A percentile compares a stretch with the other conserved stretches of the same genome.
Conservation (phyloP, 2,797 vertebrate genomes). For the Lycodopsis pacificus region DNA sequence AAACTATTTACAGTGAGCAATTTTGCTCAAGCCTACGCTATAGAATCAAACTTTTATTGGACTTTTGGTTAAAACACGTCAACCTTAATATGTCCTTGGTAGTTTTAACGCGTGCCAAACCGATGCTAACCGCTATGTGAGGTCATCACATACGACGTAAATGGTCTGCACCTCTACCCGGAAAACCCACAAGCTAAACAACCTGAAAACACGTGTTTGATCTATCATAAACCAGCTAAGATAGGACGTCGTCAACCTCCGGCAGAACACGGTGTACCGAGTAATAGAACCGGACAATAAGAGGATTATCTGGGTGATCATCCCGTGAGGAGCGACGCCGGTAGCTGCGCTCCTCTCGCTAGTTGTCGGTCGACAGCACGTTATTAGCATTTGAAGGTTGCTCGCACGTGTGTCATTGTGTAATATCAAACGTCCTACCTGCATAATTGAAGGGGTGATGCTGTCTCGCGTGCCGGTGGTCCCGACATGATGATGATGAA, state of each 20-base stretch:
- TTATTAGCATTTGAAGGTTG: background rate
- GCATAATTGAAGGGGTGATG: conserved; percentile 88
- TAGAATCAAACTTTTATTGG: background rate
- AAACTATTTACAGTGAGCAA: background rate
- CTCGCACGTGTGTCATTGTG: background rate
- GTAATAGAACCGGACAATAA: background rate
- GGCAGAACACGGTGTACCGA: no score
- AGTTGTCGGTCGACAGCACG: background rate
- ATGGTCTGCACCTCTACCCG: conserved; percentile 1
- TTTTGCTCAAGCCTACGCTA: rapidly evolving
- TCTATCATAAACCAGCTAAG: no score
- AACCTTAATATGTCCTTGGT: conserved; percentile 48
- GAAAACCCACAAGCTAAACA: background rate
- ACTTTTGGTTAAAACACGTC: background rate
- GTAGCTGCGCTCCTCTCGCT: conserved; percentile 4
- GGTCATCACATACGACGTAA: conserved; percentile 47
- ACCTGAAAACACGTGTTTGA: background rate
- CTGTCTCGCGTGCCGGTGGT: conserved; percentile 36
- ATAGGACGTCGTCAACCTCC: background rate
- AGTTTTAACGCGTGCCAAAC: background rate
- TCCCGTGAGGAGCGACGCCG: conserved; percentile 1
- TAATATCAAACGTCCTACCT: conserved; percentile 79
- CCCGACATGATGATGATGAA: conserved; percentile 77
- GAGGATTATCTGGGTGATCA: conserved; percentile 45
- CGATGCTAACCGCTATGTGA: conserved; percentile 30